Percentiles rank a stretch among this genome's conserved stretches.
Evolutionary conservation across 2,888 invertebrate species (phyloP).

Genomic region (Agriopis aurantiaria): DNA sequence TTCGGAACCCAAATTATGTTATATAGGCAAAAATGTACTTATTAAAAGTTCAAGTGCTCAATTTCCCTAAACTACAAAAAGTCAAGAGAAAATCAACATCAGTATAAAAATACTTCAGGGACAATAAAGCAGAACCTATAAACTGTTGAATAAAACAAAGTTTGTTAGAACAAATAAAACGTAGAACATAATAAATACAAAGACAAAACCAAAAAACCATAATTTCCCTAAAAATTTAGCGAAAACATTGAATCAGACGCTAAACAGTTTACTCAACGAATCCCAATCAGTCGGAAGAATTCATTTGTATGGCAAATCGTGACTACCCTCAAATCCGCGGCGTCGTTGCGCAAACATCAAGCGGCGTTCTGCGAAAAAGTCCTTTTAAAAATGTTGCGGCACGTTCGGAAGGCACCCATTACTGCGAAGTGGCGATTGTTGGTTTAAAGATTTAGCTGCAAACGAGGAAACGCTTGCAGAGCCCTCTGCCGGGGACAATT

Average conservation of each 20-base stretch:
- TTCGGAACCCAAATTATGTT: not conserved
- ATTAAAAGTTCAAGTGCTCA: no score
- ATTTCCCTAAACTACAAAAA: no score
- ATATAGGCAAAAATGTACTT: no score
- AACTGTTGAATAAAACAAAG: no score
- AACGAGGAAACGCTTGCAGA: constrained; percentile 58
- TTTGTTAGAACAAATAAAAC: not conserved
- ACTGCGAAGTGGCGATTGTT: constrained; percentile 83
- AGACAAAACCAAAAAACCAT: constrained; percentile 34
- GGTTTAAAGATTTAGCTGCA: constrained; percentile 81
- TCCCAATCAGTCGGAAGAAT: constrained; percentile 76
- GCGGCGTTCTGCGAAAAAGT: constrained; percentile 82
- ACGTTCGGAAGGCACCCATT: constrained; percentile 85
- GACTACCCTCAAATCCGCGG: constrained; percentile 70
- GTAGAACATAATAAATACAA: not conserved
- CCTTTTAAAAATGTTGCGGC: constrained; percentile 86
- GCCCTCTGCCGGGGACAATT: constrained; percentile 24
- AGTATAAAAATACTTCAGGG: not conserved
- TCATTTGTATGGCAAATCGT: constrained; percentile 81
- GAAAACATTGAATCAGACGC: constrained; percentile 59
- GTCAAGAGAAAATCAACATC: no score
- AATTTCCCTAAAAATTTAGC: constrained; percentile 35
- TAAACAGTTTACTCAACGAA: constrained; percentile 76
- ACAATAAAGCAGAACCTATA: not conserved
- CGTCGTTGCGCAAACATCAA: constrained; percentile 70